A percentile compares a stretch with the other conserved stretches of the same genome.
Evolutionary conservation across 2,888 invertebrate genomes (phyloP).

Genomic region (Oxystoma pomonae): DNA sequence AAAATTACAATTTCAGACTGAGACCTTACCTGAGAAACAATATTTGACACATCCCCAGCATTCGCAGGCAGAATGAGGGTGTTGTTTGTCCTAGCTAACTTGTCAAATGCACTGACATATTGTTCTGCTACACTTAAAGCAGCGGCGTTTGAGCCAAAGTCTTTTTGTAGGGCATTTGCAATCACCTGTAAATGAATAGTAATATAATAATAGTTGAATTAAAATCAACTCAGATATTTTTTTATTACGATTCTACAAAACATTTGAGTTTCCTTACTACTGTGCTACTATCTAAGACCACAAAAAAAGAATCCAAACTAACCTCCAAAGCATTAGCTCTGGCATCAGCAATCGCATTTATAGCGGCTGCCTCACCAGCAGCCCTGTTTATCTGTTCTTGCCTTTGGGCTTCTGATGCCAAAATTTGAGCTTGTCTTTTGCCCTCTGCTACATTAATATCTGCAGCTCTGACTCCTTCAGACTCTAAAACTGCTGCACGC

Average conservation of each 20-base stretch:
- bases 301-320: neutral
- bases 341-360: constrained; percentile 88
- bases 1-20: neutral
- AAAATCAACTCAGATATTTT: no score
- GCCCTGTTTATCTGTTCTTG: constrained; percentile 94
- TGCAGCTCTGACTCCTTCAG: constrained; percentile 87
- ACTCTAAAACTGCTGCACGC: constrained; percentile 93
- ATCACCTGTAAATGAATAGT: constrained; percentile 61
- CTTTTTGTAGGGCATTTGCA: constrained; percentile 57
- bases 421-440: constrained; percentile 82
- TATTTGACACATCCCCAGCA: constrained; percentile 72
- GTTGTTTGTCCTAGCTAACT: constrained; percentile 89
- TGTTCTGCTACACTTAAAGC: constrained; percentile 91
- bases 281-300: neutral
- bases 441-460: constrained; percentile 99
- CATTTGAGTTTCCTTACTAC: no score
- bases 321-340: constrained; percentile 70
- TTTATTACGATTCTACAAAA: no score
- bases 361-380: constrained; percentile 85
- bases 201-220: no score
- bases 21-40: constrained; percentile 71
- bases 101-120: constrained; percentile 91
- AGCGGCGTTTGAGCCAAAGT: constrained; percentile 82
- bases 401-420: constrained; percentile 91
- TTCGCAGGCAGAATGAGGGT: constrained; percentile 93